phyloP scores from a whole-genome alignment of 2,797 vertebrate genomes.

The Scomberomorus guttatus region DNA sequence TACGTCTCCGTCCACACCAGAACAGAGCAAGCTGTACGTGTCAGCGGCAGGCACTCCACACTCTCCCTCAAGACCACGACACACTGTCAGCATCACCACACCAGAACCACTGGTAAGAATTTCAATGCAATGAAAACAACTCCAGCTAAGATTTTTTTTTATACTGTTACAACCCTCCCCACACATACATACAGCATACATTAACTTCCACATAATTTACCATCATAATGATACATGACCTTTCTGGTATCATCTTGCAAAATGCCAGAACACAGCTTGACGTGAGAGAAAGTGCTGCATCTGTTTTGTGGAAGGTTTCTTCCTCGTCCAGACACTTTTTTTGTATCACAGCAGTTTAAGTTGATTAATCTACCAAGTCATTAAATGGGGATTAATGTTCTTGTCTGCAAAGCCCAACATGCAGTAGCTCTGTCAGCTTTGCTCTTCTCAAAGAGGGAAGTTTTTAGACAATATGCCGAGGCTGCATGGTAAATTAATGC shows the following conservation, averaged over 20 bases:
- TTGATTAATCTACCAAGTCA: constrained; percentile 44
- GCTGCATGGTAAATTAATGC: constrained; percentile 20
- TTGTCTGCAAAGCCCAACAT: constrained; percentile 20
- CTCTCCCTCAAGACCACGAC: constrained; percentile 77
- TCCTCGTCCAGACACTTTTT: constrained; percentile 25
- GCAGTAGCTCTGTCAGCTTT: background rate
- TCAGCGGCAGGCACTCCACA: constrained; percentile 57
- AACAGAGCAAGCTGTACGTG: constrained; percentile 63
- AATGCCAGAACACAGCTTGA: constrained; percentile 49
- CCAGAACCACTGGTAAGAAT: constrained; percentile 81
- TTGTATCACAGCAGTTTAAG: constrained; percentile 4
- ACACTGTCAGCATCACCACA: constrained; percentile 68
- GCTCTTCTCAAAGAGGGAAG: background rate
- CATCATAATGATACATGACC: constrained; percentile 40
- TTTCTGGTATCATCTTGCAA: constrained; percentile 35
- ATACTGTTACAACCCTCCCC: no score
- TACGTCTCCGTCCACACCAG: constrained; percentile 74
- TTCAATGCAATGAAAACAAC: no score
- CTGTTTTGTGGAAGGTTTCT: constrained; percentile 36
- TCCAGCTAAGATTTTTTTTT: no score
- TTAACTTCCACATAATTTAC: constrained; percentile 20
- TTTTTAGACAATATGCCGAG: constrained; percentile 11
- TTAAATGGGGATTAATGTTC: constrained; percentile 58
- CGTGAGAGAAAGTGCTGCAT: constrained; percentile 10
- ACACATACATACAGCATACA: background rate